These are phyloP conservation scores for Cryptus armator DNA, from an alignment of 2,888 invertebrate species.

Conservation along the genomic window DNA sequence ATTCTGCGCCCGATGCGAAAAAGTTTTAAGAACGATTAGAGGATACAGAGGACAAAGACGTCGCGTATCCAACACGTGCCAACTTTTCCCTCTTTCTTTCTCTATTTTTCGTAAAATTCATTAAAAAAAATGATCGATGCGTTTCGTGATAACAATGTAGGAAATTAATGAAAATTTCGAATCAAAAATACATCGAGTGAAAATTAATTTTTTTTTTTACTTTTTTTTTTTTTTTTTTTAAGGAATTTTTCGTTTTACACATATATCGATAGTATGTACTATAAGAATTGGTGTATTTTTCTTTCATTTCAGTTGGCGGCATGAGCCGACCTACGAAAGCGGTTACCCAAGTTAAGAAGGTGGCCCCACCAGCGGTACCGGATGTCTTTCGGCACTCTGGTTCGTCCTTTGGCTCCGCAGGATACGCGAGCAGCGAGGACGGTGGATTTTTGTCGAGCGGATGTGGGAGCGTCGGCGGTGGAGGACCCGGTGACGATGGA, in stretches of 20 bases:
- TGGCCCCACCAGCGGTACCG: conserved; percentile 95
- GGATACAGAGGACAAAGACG: background rate
- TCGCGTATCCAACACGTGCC: background rate
- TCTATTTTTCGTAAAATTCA: background rate
- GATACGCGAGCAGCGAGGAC: conserved; percentile 92
- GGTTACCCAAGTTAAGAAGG: conserved; percentile 95
- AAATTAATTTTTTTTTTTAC: too few species aligned
- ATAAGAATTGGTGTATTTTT: conserved; percentile 73
- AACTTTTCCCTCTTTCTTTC: background rate
- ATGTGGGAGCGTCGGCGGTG: conserved; percentile 77
- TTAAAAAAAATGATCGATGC: background rate
- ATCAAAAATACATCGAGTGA: too few species aligned
- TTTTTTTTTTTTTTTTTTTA: background rate
- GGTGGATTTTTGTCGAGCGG: conserved; percentile 87
- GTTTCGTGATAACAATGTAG: background rate
- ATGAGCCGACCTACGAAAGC: conserved; percentile 94
- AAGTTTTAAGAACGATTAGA: background rate
- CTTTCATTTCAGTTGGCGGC: conserved; percentile 91
- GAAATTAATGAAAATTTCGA: too few species aligned
- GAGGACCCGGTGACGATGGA: conserved; percentile 79
- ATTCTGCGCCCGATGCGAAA: conserved; percentile 7
- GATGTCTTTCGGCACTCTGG: conserved; percentile 93
- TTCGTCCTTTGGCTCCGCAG: conserved; percentile 92
- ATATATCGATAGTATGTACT: background rate
- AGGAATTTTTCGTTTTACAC: background rate